Base-by-base conservation (phyloP, 2,888 invertebrate genomes). In the Atrina japonica region DNA sequence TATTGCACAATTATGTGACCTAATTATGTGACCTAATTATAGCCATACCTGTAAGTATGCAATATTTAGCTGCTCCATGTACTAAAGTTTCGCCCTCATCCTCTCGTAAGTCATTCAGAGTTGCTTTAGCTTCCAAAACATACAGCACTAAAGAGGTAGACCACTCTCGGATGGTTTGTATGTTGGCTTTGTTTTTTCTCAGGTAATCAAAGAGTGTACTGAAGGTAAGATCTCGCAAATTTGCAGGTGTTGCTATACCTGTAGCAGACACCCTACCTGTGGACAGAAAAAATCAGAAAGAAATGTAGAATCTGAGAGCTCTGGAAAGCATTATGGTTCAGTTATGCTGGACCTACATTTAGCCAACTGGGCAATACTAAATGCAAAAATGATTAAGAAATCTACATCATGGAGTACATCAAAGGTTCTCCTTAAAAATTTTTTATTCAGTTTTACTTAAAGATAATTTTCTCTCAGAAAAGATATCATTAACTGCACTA, bases 1-100 rank as follows among this genome's bases (percentile, higher is more conserved):
- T n/a, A n/a, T n/a, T n/a, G n/a, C n/a, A n/a, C n/a, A n/a, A n/a
- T n/a, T n/a, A n/a, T n/a, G n/a, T n/a, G n/a, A n/a, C n/a, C n/a
- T 35, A 35, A 7, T 35, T 35, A 35, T 35, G 6, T 35, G 35
- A 35, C 35, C 35, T 11, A 35, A 21, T n/a, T 11, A 27, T n/a
- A 23, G n/a, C 43, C 59, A 16, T 72, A 84, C 85, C 79, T 70
- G 81, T 81, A 1, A 63, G 27, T 14, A 78, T 45, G 29, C 78
- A 76, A 53, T 83, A 78, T 61, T 80, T 76, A 18, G 79, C 75
- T 16, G 66, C 77, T 29, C 78, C 79, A 72, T 83, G 82, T 11
- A 82, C 70, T 2, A 75, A 72, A 7, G 81, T 81, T 50, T 84
- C 84, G 7, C 60, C 58, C 0, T 74, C 75, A 58, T 74, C 65